Base-by-base conservation (phyloP, 92 coral and sea anemone genomes). In the Zoanthus sansibaricus region DNA sequence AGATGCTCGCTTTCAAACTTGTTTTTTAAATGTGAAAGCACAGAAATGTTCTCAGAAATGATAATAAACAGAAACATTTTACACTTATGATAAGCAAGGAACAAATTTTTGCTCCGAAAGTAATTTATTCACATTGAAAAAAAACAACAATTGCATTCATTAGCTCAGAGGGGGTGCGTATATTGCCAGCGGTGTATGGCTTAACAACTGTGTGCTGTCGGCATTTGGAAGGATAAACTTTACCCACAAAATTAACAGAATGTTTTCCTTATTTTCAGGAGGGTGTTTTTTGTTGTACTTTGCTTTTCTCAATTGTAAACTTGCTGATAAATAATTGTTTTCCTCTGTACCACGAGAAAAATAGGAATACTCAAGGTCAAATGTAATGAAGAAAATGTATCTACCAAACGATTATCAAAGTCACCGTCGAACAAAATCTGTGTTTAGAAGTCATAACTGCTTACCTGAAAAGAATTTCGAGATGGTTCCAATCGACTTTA, bases 391-490 rank as follows among this genome's bases (percentile, higher is more conserved):
- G 21, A 2, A n/a, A 17, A 20, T n/a, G 21, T 4, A 16, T 62
- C 69, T 49, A 1, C 12, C 55, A 7, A 49, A 0, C 55, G 55
- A 0, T 7, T 7, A 49, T 49, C 55, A 49, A 49, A 49, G 55
- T 49, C 55, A 49, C 55, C 55, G 55, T 3, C 2, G 69, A 62
- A 62, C 31, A 20, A 62, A 3, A 62, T 16, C 3, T 62, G n/a
- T 62, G 21, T 62, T 62, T 20, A 62, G 47, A 74, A 74, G 25
- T 47, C 54, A 7, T 46, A 74, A n/a, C 46, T 74, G 13, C 78
- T 31, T 74, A 74, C 78, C 78, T 74, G 78, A 74, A 46, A 74
- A 42, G 46, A 74, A 74, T 46, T 15, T 52, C 58, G 20, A 46
- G 55, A 18, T 6, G 78, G 5, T 73, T 74, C 37, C 61, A n/a